phyloP scores from a whole-genome alignment of 2,113 vertebrate species.

The Macquaria australasica region DNA sequence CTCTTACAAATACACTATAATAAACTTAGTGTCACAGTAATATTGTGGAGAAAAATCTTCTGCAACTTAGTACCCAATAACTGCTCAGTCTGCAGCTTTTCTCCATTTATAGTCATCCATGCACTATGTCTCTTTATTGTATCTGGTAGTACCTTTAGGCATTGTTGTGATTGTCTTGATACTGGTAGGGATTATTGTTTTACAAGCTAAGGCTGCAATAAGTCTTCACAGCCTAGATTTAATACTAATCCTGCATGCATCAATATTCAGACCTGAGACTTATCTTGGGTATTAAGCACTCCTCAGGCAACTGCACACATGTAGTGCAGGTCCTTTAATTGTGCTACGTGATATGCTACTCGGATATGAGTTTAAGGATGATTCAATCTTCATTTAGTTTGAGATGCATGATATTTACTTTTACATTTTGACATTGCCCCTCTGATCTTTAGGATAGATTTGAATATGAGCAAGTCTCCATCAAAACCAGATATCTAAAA shows the following conservation, averaged over 20 bases:
- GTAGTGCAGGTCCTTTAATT: conserved; percentile 43
- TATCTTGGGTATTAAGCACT: conserved; percentile 59
- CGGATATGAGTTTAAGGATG: conserved; percentile 7
- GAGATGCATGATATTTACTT: conserved; percentile 10
- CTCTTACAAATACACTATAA: conserved; percentile 51
- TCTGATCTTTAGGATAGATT: neutral
- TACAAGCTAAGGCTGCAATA: conserved; percentile 64
- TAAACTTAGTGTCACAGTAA: conserved; percentile 62
- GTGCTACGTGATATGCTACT: conserved; percentile 10
- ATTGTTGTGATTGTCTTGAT: conserved; percentile 59
- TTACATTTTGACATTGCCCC: neutral
- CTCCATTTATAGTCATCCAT: conserved; percentile 49
- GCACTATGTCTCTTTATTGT: conserved; percentile 42
- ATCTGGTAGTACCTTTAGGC: conserved; percentile 52
- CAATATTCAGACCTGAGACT: conserved; percentile 58
- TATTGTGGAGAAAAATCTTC: conserved; percentile 58
- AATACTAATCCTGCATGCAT: conserved; percentile 63
- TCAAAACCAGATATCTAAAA: neutral
- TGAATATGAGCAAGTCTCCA: neutral
- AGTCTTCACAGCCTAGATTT: conserved; percentile 61
- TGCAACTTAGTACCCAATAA: conserved; percentile 47
- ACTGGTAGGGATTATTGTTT: conserved; percentile 70
- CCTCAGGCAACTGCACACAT: conserved; percentile 43
- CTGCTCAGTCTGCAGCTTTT: conserved; percentile 39
- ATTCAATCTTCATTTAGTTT: conserved; percentile 26